These are phyloP conservation scores for Philopedon plagiatum DNA, from an alignment of 2,888 invertebrate species.

Conservation along the genomic window DNA sequence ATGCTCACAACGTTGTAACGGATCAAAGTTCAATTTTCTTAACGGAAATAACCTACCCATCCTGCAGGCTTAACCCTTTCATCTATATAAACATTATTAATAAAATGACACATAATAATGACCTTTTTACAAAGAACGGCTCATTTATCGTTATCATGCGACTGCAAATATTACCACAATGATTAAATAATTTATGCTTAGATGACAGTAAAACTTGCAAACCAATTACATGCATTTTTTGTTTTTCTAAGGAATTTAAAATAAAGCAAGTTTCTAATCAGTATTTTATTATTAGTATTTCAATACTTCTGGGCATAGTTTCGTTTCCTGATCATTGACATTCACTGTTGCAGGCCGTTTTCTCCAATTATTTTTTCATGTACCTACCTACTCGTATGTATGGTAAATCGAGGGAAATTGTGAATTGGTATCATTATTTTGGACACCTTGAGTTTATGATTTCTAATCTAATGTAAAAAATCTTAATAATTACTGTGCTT, in stretches of 20 bases:
- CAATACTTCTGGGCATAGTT: background rate
- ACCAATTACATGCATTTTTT: background rate
- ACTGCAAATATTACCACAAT: background rate
- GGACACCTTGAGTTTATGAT: background rate
- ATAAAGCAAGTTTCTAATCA: conserved; percentile 5
- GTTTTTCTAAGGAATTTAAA: background rate
- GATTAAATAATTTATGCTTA: background rate
- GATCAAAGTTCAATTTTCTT: no score
- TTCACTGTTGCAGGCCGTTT: background rate
- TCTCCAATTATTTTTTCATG: background rate
- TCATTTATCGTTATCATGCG: background rate
- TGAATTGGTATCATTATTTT: background rate
- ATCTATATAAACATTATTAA: no score
- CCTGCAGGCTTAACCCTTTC: no score
- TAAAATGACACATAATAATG: background rate
- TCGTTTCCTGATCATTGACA: conserved; percentile 9
- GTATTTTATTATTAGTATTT: background rate
- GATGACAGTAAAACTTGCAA: background rate
- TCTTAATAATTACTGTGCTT: no score
- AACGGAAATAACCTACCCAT: no score
- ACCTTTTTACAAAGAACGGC: background rate
- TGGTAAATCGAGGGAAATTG: background rate
- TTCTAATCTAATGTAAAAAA: background rate
- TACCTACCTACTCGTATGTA: no score
- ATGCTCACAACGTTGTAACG: no score